These are phyloP conservation scores for Odontocolon sp. DNA, from an alignment of 2,888 invertebrate genomes.

Conservation along the genomic window DNA sequence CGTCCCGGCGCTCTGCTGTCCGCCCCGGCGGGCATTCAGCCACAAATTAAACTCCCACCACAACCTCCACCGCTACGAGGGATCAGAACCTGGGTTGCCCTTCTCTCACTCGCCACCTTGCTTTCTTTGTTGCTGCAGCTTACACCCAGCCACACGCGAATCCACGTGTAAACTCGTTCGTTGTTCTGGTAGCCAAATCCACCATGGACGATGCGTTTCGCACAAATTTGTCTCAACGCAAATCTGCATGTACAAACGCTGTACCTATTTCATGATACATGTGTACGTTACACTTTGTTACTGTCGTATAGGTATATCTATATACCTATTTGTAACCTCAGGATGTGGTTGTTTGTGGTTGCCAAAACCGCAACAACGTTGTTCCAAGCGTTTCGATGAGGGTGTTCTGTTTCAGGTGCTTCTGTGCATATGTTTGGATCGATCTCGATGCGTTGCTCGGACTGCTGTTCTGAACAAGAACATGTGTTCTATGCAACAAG, in stretches of 20 bases:
- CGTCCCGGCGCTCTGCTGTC: constrained; percentile 47
- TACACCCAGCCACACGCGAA: neutral
- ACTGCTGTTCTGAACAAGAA: no score
- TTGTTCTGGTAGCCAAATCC: neutral
- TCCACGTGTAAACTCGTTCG: constrained; percentile 29
- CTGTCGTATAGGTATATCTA: neutral
- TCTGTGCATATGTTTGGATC: neutral
- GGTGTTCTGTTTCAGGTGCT: no score
- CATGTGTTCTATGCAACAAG: neutral
- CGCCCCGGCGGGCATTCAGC: constrained; percentile 62
- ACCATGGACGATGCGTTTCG: neutral
- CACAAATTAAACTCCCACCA: constrained; percentile 70
- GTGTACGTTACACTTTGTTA: neutral
- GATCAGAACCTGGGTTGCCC: neutral
- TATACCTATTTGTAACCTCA: neutral
- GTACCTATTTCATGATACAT: neutral
- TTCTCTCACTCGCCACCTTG: constrained; percentile 13
- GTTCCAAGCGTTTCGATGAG: constrained; percentile 27
- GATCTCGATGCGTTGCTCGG: neutral
- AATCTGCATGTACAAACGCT: neutral
- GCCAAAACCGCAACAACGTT: constrained; percentile 45
- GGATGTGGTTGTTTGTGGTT: constrained; percentile 44
- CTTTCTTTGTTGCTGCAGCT: constrained; percentile 2
- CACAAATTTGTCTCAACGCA: neutral
- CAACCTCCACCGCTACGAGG: constrained; percentile 16